phyloP scores from a whole-genome alignment of 2,888 invertebrate genomes.

The Neoaliturus tenellus region DNA sequence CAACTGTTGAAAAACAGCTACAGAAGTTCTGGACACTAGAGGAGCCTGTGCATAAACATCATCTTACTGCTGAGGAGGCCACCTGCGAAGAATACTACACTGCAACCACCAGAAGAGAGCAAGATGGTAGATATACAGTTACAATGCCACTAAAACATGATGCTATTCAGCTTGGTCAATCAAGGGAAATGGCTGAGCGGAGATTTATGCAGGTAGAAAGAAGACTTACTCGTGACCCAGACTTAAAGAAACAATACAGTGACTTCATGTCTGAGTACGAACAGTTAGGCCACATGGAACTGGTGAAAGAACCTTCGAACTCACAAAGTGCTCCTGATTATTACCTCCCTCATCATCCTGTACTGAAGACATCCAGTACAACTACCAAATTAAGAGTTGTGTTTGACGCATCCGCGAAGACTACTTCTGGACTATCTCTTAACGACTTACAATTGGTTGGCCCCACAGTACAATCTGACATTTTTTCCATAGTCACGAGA shows the following conservation, averaged over 20 bases:
- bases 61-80: background rate
- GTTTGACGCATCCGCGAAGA: constrained; percentile 22
- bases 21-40: constrained; percentile 27
- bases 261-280: background rate
- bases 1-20: background rate
- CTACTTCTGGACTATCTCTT: background rate
- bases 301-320: background rate
- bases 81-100: constrained; percentile 11
- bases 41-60: background rate
- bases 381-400: constrained; percentile 46
- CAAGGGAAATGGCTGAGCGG: background rate
- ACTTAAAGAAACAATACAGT: background rate
- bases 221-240: background rate
- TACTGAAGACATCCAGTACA: constrained; percentile 28
- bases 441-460: background rate
- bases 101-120: background rate
- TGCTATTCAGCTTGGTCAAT: background rate
- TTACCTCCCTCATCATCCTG: constrained; percentile 13
- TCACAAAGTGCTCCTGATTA: background rate
- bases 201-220: background rate
- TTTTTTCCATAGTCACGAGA: background rate
- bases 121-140: background rate
- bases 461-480: constrained; percentile 9
- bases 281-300: constrained; percentile 11
- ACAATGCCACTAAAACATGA: constrained; percentile 1